phyloP scores from a whole-genome alignment of 2,113 vertebrate species.

The Caranx melampygus region DNA sequence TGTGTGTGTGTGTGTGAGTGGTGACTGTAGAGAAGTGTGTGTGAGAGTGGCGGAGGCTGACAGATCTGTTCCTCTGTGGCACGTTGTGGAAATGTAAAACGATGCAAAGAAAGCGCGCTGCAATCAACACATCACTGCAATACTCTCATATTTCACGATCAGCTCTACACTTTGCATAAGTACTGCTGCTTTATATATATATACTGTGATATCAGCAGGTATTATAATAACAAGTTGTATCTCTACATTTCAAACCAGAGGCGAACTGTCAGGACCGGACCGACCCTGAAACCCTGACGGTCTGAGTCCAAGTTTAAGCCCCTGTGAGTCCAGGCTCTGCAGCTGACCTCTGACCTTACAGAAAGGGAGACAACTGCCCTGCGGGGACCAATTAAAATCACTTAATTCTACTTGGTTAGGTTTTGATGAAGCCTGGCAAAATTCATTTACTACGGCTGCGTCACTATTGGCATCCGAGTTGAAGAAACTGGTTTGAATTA shows the following conservation, averaged over 20 bases:
- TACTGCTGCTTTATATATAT: background rate
- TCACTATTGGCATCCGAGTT: too few relatives aligned
- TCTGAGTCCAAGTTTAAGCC: background rate
- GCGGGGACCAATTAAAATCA: conserved; percentile 15
- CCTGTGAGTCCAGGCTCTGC: background rate
- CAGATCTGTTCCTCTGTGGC: background rate
- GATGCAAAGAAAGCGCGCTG: background rate
- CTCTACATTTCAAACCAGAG: background rate
- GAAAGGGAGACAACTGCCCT: background rate
- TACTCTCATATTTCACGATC: background rate
- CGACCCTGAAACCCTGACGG: background rate
- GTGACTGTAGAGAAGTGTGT: background rate
- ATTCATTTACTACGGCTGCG: background rate
- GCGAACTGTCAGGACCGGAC: background rate
- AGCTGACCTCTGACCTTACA: conserved; percentile 14
- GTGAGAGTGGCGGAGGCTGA: background rate
- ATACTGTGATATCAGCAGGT: background rate
- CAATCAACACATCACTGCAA: background rate
- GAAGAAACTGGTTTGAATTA: too few relatives aligned
- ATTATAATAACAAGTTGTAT: background rate
- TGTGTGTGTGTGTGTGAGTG: background rate
- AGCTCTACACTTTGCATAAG: too few relatives aligned
- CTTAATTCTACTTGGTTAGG: background rate
- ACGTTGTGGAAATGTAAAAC: background rate
- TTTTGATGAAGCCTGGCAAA: background rate